Percentiles rank a stretch among this genome's conserved stretches.
These are phyloP conservation scores for Cochlearius cochlearius DNA, from an alignment of 2,113 vertebrate species.

Conservation along the genomic window DNA sequence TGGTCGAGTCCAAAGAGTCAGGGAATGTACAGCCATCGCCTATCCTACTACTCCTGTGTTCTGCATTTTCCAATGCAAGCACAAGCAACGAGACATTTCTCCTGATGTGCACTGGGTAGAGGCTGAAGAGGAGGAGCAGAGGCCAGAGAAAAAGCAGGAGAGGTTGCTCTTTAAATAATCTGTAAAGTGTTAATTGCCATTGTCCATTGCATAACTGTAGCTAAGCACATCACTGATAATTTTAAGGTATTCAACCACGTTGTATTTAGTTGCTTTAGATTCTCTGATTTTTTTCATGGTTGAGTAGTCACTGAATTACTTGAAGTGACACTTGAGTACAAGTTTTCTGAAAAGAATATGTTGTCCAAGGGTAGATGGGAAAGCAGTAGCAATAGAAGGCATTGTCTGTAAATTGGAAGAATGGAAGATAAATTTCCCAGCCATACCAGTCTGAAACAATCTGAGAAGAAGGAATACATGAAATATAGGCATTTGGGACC, in stretches of 20 bases:
- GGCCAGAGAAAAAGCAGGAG: not conserved
- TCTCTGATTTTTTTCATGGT: not conserved
- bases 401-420: not conserved
- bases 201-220: not conserved
- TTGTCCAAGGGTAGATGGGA: not conserved
- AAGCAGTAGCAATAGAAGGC: not conserved
- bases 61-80: not conserved
- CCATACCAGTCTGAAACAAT: not conserved
- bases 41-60: not conserved
- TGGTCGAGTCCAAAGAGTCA: not conserved
- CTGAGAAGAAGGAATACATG: not conserved
- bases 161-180: not conserved
- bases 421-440: not conserved
- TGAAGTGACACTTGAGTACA: not conserved
- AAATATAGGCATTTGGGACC: not conserved
- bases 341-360: not conserved
- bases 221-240: not conserved
- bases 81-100: not conserved
- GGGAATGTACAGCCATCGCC: not conserved
- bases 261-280: not conserved
- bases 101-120: not conserved
- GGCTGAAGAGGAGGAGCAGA: not conserved
- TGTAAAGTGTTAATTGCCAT: not conserved
- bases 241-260: not conserved
- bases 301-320: not conserved